These are phyloP conservation scores for Drosophila rufa DNA, from an alignment of 1,140 invertebrate genomes.

Conservation along the genomic window DNA sequence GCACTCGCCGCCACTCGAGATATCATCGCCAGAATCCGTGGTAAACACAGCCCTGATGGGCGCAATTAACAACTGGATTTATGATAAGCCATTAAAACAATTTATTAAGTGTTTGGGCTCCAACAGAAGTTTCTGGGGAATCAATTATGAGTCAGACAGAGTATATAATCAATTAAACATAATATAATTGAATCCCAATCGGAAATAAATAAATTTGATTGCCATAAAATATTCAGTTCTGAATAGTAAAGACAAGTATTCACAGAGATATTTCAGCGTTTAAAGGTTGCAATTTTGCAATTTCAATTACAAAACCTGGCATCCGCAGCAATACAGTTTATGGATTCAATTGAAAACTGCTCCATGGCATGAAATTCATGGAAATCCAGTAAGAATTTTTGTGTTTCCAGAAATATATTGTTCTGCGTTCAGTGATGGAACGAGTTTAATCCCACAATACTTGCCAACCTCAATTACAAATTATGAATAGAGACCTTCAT, in stretches of 20 bases:
- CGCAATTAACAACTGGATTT: conserved; percentile 50
- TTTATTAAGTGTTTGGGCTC: background rate
- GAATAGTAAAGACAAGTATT: no score
- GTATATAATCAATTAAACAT: background rate
- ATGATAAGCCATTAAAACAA: conserved; percentile 34
- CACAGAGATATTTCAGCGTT: no score
- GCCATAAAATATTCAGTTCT: no score
- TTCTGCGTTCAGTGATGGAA: no score
- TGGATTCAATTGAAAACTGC: background rate
- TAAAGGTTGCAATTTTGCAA: no score
- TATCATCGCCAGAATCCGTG: conserved; percentile 8
- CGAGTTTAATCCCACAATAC: background rate
- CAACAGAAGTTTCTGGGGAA: background rate
- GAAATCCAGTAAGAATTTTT: background rate
- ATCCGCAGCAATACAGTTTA: background rate
- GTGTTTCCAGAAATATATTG: no score
- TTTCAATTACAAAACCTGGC: no score
- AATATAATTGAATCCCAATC: background rate
- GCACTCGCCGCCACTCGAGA: conserved; percentile 26
- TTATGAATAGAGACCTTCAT: conserved; percentile 1
- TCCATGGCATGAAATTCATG: background rate
- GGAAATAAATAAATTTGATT: background rate
- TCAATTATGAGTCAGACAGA: conserved; percentile 9
- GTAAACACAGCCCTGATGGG: conserved; percentile 32
- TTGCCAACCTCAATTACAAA: background rate